Base-by-base conservation (phyloP, 2,797 vertebrate species). In the Danionella dracula region DNA sequence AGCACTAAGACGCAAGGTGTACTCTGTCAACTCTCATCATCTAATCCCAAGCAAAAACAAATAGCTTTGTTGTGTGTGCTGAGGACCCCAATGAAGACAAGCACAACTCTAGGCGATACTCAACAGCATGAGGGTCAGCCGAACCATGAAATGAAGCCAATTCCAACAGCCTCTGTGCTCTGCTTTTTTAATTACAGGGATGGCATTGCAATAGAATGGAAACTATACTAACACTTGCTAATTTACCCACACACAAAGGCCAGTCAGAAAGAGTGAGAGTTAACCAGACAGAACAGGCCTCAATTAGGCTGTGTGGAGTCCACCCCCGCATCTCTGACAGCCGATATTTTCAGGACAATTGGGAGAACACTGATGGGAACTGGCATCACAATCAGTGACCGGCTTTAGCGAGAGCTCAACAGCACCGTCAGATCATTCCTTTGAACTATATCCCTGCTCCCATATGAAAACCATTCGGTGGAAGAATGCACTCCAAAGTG, bases 1-100 rank as follows among this genome's bases (percentile, higher is more conserved):
- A 51, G 74, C 82, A 79, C 83, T 87, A 82, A 82, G 66, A 70
- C 1, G 21, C 71, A 62, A 68, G 64, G 58, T 69, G 76, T 40
- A 8, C 54, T 29, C 60, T 72, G 19, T 68, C 60, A 76, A 75
- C 68, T 72, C 67, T 63, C 50, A 83, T 64, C 63, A 65, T 78
- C 64, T 79, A 46, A 54, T 79, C 67, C 65, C 27, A 4, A 27
- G 64, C 13, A 50, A 66, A 72, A 70, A 62, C 27, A 70, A 44
- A 67, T 55, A 63, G 70, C 68, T 71, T 73, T 65, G 58, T 68
- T 42, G 58, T 49, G 65, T 11, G 16, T 46, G 49, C 29, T 56
- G 59, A 46, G 38, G 31, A 60, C 19, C 70, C 66, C 8, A 10
- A 32, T 44, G 55, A 31, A 32, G 7, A 46, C 27, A 16, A 11